Evolutionary conservation across 2,113 vertebrate genomes (phyloP).

Genomic region (Delphinapterus leucas): DNA sequence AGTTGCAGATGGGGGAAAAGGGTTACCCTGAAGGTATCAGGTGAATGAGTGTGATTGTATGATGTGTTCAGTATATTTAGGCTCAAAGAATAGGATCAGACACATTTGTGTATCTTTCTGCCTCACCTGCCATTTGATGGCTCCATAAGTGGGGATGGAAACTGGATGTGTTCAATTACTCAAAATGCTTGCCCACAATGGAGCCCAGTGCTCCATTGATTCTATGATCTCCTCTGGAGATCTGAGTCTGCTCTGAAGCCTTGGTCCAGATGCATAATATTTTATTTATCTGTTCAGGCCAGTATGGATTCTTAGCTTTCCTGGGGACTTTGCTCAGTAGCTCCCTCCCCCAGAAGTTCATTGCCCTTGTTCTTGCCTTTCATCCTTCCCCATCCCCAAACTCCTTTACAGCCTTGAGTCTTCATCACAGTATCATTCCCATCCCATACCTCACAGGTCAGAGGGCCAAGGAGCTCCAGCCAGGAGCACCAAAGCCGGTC

Average conservation of each 20-base stretch:
- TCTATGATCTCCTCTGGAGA: neutral
- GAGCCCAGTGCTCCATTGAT: neutral
- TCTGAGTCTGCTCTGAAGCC: neutral
- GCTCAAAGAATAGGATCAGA: neutral
- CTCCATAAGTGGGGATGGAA: neutral
- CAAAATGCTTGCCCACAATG: neutral
- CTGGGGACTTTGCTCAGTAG: neutral
- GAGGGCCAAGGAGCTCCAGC: too few species aligned
- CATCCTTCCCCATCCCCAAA: neutral
- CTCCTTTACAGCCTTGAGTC: neutral
- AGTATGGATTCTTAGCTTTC: neutral
- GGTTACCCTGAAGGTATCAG: neutral
- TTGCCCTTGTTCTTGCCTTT: neutral
- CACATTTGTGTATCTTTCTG: neutral
- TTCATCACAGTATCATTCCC: neutral
- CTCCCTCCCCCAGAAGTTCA: neutral
- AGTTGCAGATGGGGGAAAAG: neutral
- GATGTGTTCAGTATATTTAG: neutral
- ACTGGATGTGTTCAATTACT: neutral
- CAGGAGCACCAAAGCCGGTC: neutral
- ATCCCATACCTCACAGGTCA: neutral
- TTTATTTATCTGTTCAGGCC: neutral
- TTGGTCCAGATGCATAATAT: neutral
- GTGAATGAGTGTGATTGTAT: neutral
- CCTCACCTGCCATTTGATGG: neutral